Percentiles rank a stretch among this genome's conserved stretches.
These are phyloP conservation scores for Enteromius argenteus DNA, from an alignment of 2,797 vertebrate species.

Conservation along the genomic window DNA sequence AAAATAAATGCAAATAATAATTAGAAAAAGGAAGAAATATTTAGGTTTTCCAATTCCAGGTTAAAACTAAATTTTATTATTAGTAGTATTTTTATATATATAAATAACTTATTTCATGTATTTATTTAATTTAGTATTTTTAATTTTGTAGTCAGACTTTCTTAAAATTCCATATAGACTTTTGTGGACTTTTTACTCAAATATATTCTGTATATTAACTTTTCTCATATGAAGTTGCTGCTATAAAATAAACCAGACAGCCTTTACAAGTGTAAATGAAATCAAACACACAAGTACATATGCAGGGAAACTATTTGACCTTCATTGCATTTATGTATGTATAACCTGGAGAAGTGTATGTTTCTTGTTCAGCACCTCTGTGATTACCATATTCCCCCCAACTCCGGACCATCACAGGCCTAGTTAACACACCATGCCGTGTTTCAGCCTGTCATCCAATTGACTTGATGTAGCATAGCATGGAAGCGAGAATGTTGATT, in stretches of 20 bases:
- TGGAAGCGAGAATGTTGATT: constrained; percentile 57
- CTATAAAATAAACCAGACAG: not conserved
- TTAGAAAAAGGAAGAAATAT: not conserved
- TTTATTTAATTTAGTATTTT: not conserved
- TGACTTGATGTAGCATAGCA: constrained; percentile 64
- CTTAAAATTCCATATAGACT: not conserved
- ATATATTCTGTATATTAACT: not conserved
- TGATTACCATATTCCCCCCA: constrained; percentile 33
- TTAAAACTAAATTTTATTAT: not conserved
- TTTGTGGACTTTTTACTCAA: not conserved
- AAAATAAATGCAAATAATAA: not conserved
- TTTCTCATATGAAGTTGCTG: not conserved
- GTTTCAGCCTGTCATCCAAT: constrained; percentile 62
- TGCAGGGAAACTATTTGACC: constrained; percentile 26
- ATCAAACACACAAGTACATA: constrained; percentile 18
- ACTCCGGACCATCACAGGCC: constrained; percentile 25
- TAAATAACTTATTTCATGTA: not conserved
- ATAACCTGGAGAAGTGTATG: constrained; percentile 41
- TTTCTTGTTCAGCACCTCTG: constrained; percentile 32
- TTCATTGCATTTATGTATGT: constrained; percentile 35
- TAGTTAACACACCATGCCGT: constrained; percentile 50
- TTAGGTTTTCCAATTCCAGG: not conserved
- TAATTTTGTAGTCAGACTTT: not conserved
- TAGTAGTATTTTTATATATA: not conserved
- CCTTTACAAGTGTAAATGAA: constrained; percentile 40